Evolutionary conservation across 1,140 invertebrate genomes (phyloP), one percentile per base, ranked within the genome.

Genomic region (Sitophilus oryzae): DNA sequence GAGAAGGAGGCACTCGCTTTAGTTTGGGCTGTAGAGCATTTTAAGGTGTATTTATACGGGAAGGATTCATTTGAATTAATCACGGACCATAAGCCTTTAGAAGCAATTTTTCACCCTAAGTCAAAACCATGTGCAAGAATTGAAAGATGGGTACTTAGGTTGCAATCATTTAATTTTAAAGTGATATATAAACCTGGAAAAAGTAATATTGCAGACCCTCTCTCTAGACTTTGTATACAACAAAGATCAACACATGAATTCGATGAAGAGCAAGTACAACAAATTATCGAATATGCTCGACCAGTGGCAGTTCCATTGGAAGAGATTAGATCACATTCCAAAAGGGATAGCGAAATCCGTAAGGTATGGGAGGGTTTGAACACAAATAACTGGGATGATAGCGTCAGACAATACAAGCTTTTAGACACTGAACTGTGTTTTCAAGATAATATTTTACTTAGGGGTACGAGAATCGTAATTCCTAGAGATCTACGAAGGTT

Each of bases 1-100:
- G 74, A 76, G 52, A 67, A 70, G 46, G 73, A 76, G 59, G 55
- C 62, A 18, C 46, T 73, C 1, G n/a, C n/a, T n/a, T n/a, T n/a
- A n/a, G n/a, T n/a, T n/a, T n/a, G n/a, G n/a, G n/a, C n/a, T n/a
- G n/a, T n/a, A n/a, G n/a, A n/a, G n/a, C n/a, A n/a, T n/a, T n/a
- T n/a, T n/a, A n/a, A n/a, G n/a, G n/a, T n/a, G 63, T 46, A 10
- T 34, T 66, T 23, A 66, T 71, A 6, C 71, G 69, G 67, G 56
- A 61, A 25, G 56, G 4, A 49, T 62, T 51, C 38, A 34, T 18
- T 67, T 66, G n/a, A n/a, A n/a, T n/a, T n/a, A n/a, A n/a, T n/a
- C n/a, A n/a, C n/a, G n/a, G n/a, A n/a, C n/a, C n/a, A n/a, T n/a
- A n/a, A n/a, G n/a, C n/a, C n/a, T n/a, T 15, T 56, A 1, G 44